These are phyloP conservation scores for Gnathonemus echidnorhynchus DNA, from an alignment of 2,113 vertebrate species.

Conservation along the genomic window DNA sequence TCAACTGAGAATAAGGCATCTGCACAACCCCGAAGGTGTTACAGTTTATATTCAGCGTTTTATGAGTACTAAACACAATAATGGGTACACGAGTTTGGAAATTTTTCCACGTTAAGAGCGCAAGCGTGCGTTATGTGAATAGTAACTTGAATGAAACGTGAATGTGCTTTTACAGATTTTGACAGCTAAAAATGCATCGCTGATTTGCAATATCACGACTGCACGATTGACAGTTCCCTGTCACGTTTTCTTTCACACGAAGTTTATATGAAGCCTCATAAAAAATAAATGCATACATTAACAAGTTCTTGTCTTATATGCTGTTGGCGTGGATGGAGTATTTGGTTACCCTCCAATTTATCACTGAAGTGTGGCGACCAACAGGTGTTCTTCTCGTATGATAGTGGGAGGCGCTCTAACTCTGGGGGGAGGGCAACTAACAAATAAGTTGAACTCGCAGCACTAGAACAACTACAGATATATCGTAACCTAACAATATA, in stretches of 20 bases:
- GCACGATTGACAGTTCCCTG: background rate
- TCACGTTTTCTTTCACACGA: background rate
- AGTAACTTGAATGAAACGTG: background rate
- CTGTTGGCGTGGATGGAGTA: conserved; percentile 2
- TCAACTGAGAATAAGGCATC: background rate
- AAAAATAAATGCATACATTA: conserved; percentile 10
- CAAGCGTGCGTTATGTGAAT: background rate
- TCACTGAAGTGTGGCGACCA: conserved; percentile 30
- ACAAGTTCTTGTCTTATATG: background rate
- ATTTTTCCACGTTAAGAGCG: background rate
- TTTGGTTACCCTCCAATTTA: conserved; percentile 22
- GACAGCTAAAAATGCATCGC: background rate
- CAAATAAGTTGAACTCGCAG: background rate
- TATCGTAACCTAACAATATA: background rate
- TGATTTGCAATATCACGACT: background rate
- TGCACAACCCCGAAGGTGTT: background rate
- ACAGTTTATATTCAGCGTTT: background rate
- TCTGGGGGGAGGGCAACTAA: background rate
- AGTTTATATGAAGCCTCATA: background rate
- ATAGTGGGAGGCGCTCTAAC: conserved; percentile 28
- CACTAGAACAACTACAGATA: background rate
- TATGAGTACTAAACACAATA: background rate
- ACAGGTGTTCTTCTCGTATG: conserved; percentile 55
- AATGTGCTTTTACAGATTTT: background rate
- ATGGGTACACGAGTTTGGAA: background rate